Evolutionary conservation across 2,113 vertebrate genomes (phyloP).

Genomic region (Hemichromis elongatus): DNA sequence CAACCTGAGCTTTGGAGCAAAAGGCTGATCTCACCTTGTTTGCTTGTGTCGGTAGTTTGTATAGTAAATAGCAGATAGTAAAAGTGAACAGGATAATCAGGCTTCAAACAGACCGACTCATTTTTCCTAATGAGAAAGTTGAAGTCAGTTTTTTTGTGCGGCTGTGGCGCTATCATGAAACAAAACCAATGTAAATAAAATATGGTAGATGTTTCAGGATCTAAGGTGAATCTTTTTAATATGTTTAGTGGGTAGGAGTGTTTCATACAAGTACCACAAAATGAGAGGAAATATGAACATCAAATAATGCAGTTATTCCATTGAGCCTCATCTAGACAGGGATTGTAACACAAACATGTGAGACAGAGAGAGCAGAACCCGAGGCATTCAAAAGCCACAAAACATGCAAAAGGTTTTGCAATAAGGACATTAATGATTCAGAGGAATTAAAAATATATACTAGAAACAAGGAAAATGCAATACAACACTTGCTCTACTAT

Average conservation of each 20-base stretch:
- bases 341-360: neutral
- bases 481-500: neutral
- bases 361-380: neutral
- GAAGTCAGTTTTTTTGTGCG: conserved; percentile 4
- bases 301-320: neutral
- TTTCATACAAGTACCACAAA: neutral
- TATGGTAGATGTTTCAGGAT: neutral
- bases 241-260: neutral
- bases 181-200: neutral
- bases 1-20: conserved; percentile 26
- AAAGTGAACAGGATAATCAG: conserved; percentile 7
- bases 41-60: conserved; percentile 17
- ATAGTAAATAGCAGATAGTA: conserved; percentile 30
- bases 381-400: neutral
- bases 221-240: neutral
- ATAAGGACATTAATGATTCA: neutral
- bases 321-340: neutral
- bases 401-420: neutral
- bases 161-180: neutral
- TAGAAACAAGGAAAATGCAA: neutral
- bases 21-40: conserved; percentile 29
- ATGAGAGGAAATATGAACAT: neutral
- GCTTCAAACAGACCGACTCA: conserved; percentile 7
- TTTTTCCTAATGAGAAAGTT: neutral
- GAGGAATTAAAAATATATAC: neutral